Evolutionary conservation across 2,888 invertebrate species (phyloP), one percentile per base, ranked within the genome.

Genomic region (Yponomeuta plumbellus): DNA sequence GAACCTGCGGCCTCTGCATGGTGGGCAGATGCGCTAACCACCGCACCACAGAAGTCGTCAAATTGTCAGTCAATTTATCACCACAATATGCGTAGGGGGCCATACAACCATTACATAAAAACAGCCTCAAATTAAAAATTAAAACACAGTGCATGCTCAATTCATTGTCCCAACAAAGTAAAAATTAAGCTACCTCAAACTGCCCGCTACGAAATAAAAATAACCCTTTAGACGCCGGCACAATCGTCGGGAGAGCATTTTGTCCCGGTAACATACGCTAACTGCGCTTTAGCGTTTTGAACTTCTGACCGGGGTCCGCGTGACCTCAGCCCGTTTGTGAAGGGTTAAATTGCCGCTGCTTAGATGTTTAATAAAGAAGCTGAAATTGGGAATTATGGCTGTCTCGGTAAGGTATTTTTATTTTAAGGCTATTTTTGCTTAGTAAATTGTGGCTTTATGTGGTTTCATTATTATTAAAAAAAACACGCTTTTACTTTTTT

Each of bases 341-440:
- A 67, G 67, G 67, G 67, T 67, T 67, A 64, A 67, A 67, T 67
- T 67, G 61, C 57, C 63, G 56, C 62, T 66, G 66, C 61, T 66
- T 62, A 56, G 66, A n/a, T 58, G 56, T 56, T 57, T 57, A 63
- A 63, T 66, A 63, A 57, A 40, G 20, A 57, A 44, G 40, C n/a
- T 44, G 66, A 21, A 59, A 58, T 39, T 8, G 11, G 39, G 34
- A 8, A 34, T 39, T 66, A 22, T 23, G 34, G 40, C 59, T 66
- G 58, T 39, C 17, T 44, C 2, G 13, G 2, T 2, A 13, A 40
- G 8, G 11, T 40, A 40, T 23, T 23, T 23, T 23, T 23, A 23
- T 23, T 23, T 23, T n/a, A n/a, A n/a, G n/a, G n/a, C n/a, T n/a
- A n/a, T n/a, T 26, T 26, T 26, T 26, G 26, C 26, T 26, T 26